Conservation (phyloP, 2,797 vertebrate genomes). For the Pangasius djambal region DNA sequence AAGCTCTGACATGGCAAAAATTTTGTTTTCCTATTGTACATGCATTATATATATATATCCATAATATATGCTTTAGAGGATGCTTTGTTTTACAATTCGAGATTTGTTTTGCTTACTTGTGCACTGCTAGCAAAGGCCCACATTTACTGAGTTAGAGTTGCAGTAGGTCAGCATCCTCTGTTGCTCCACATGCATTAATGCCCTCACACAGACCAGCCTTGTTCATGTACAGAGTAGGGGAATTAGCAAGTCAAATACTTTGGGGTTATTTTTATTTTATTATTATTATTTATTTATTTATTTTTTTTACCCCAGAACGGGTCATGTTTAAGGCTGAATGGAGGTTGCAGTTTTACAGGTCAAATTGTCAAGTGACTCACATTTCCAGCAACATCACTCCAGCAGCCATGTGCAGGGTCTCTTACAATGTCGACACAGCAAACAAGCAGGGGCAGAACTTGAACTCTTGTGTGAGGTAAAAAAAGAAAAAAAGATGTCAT, state of each 20-base stretch:
- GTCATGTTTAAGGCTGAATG: conserved; percentile 42
- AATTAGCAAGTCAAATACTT: conserved; percentile 38
- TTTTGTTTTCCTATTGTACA: not conserved
- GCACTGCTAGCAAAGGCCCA: not conserved
- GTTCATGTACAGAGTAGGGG: conserved; percentile 13
- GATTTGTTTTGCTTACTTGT: not conserved
- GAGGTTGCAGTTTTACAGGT: conserved; percentile 34
- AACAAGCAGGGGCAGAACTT: conserved; percentile 17
- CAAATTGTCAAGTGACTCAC: conserved; percentile 46
- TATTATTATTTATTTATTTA: not conserved
- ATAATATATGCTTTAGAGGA: not conserved
- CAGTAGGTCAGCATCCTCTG: conserved; percentile 25
- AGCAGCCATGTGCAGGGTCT: not conserved
- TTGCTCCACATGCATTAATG: conserved; percentile 7
- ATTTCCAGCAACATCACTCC: conserved; percentile 43
- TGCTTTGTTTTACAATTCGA: not conserved
- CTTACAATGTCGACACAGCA: not conserved
- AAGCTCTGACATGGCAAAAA: not conserved
- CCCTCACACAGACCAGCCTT: conserved; percentile 4
- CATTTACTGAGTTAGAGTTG: conserved; percentile 1
- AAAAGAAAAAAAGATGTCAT: not conserved
- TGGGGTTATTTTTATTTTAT: conserved; percentile 27
- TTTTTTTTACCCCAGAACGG: conserved; percentile 38
- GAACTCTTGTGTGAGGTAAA: conserved; percentile 23
- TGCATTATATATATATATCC: not conserved